Evolutionary conservation across 2,888 invertebrate genomes (phyloP), one percentile per base, ranked within the genome.

Genomic region (Apeira syringaria): DNA sequence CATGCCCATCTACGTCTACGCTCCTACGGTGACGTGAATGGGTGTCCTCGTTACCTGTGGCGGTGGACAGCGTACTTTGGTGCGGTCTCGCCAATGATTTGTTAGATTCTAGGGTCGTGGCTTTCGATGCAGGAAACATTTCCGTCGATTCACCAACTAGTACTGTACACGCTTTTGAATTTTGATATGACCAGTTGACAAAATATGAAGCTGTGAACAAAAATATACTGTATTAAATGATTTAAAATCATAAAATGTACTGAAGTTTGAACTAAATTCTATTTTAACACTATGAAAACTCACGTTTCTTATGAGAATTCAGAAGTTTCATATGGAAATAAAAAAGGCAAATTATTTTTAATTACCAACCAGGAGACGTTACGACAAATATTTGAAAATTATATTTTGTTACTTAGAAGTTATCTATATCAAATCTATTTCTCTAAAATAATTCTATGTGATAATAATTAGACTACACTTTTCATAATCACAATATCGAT

Each of bases 171-270:
- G 95, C 94, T 79, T 94, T 95, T 58, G 95, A 92, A 68, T 94
- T 94, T 83, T 94, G 94, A 91, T 95, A 95, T 80, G 96, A 94
- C 94, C 95, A 96, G 84, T 95, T 95, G 68, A 96, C 92, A 65
- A 95, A 92, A 85, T 95, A 95, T 66, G 95, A 95, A 56, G 94
- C 96, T 96, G 91, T 59, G 59, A 62, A 74, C 61, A 78, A 73
- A 54, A 48, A 8, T 13, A 12, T 8, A 26, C 30, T 15, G 2
- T 28, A 24, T 36, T 43, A 36, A 32, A 37, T 43, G 32, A 37
- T 28, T 9, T 28, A 43, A 36, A 50, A 40, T 47, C 37, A 46
- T 30, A 11, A 52, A 43, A 47, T 47, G 17, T n/a, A 20, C 28
- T 36, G 24, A 37, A 38, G 29, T 24, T 41, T 36, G 5, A 34